phyloP scores from a whole-genome alignment of 2,888 invertebrate species.

The Trichogramma dendrolimi region DNA sequence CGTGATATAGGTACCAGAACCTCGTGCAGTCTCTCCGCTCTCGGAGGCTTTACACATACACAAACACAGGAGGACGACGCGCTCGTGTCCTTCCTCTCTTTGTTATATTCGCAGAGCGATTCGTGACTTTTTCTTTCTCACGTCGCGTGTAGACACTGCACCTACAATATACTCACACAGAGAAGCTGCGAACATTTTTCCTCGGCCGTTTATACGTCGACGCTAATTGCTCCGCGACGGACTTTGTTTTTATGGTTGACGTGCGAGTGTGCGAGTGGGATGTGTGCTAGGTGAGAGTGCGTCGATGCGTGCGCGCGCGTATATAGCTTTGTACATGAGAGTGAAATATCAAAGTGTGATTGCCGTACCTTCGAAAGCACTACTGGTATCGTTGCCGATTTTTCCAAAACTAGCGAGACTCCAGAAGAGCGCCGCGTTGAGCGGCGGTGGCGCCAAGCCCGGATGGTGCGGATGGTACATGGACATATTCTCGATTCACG shows the following conservation, averaged over 20 bases:
- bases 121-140: neutral
- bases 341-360: neutral
- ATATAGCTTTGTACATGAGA: neutral
- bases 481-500: constrained; percentile 18
- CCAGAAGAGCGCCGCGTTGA: constrained; percentile 47
- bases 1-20: constrained; percentile 14
- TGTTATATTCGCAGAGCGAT: neutral
- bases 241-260: neutral
- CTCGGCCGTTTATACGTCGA: neutral
- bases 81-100: no score
- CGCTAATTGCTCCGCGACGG: neutral
- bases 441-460: constrained; percentile 22
- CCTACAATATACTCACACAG: constrained; percentile 21
- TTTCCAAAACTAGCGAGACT: constrained; percentile 32
- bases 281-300: no score
- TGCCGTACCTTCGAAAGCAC: constrained; percentile 15
- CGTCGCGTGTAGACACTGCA: constrained; percentile 22
- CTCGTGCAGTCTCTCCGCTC: no score
- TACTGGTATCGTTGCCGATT: constrained; percentile 1
- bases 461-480: constrained; percentile 42
- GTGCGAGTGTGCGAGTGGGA: neutral
- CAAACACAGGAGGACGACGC: no score
- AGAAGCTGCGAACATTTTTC: constrained; percentile 18
- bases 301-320: neutral
- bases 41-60: no score